phyloP scores from a whole-genome alignment of 2,113 vertebrate genomes.

The Festucalex cinctus region DNA sequence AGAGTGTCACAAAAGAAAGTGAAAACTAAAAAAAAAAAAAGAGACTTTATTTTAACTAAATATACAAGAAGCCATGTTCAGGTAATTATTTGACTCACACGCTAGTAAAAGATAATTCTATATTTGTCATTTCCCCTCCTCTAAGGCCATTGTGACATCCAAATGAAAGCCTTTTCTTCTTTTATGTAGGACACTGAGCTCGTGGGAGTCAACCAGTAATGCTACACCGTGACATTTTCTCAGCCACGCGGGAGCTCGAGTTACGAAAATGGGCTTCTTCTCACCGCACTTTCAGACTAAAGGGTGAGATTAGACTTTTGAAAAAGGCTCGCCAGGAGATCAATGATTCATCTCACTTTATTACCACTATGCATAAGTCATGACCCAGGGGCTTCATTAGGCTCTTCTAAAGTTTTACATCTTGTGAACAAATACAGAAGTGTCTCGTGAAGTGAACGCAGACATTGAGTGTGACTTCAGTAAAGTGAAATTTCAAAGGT shows the following conservation, averaged over 20 bases:
- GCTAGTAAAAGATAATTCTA: background rate
- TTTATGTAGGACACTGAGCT: constrained; percentile 47
- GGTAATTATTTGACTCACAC: background rate
- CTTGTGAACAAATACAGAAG: constrained; percentile 26
- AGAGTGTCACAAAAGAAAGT: background rate
- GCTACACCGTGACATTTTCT: constrained; percentile 52
- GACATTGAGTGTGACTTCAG: background rate
- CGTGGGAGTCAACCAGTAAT: constrained; percentile 40
- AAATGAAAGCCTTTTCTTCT: constrained; percentile 43
- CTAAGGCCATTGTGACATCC: constrained; percentile 33
- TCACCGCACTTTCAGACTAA: constrained; percentile 21
- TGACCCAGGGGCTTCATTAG: constrained; percentile 48
- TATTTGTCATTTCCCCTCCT: constrained; percentile 33
- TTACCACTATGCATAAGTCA: constrained; percentile 27
- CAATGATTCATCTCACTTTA: constrained; percentile 42
- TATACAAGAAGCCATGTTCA: background rate
- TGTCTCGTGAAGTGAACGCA: constrained; percentile 12
- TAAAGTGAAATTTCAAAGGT: background rate
- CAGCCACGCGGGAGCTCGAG: constrained; percentile 28
- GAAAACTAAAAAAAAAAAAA: background rate
- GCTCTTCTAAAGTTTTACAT: constrained; percentile 22
- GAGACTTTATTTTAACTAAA: background rate
- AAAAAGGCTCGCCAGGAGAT: constrained; percentile 33
- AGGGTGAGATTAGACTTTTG: constrained; percentile 33
- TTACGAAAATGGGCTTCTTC: constrained; percentile 26